Base-by-base conservation (phyloP, 2,888 invertebrate genomes). In the Lasioglossum oenotherae region DNA sequence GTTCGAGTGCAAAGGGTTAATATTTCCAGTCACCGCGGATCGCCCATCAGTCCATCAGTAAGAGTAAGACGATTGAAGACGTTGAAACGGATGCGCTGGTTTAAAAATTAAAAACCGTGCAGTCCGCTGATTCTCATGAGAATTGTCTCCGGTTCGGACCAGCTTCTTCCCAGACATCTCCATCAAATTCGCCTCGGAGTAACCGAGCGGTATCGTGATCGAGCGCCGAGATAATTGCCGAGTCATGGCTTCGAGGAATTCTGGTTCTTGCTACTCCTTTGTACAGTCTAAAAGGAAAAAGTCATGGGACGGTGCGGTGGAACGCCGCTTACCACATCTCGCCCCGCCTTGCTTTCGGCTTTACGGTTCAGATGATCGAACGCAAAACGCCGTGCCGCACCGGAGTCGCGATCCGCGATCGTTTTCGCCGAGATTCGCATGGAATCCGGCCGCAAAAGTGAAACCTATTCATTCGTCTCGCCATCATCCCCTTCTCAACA, bases 171-270 rank as follows among this genome's bases (percentile, higher is more conserved):
- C 64, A 46, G 76, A 76, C 76, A 31, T 76, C 64, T 67, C 31
- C 64, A 35, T 67, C 64, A 44, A 76, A 76, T 76, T 76, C 60
- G 35, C 76, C 64, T 44, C 4, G 46, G 5, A 46, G 64, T 44
- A 74, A 60, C 73, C 53, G 23, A 53, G 60, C 35, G 14, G 49
- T 46, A 73, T 80, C 46, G 46, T 64, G 74, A 74, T 80, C 46
- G 38, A 72, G 78, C 27, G 57, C 31, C 23, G 72, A 71, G 71
- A 72, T 78, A 53, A n/a, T 49, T 49, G 72, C 23, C 72, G 27
- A 78, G 41, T 78, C 72, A 57, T 41, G 44, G 57, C 44, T 78
- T 78, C 78, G 57, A 53, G 41, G 72, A 78, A 78, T 72, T 78
- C 72, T 31, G 27, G 23, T 71, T 72, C 78, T 57, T 31, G 69